Evolutionary conservation across 2,797 vertebrate species (phyloP).

Genomic region (Enteromius radiatus): DNA sequence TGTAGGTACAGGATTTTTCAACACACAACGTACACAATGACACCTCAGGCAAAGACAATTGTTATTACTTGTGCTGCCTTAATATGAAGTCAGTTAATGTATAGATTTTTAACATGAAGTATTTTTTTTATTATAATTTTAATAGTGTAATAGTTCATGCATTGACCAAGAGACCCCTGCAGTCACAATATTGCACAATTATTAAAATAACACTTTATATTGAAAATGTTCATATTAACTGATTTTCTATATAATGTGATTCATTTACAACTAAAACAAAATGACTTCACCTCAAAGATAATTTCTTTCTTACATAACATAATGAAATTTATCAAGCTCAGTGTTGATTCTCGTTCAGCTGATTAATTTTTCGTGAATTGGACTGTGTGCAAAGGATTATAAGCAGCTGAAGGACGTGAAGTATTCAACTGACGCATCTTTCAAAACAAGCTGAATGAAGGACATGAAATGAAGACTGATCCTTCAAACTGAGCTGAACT

Average conservation of each 20-base stretch:
- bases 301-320: background rate
- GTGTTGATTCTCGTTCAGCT: background rate
- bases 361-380: background rate
- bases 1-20: no score
- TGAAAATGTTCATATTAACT: background rate
- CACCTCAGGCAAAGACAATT: background rate
- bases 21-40: no score
- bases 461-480: background rate
- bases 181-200: background rate
- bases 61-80: background rate
- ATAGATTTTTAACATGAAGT: background rate
- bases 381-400: background rate
- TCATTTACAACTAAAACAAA: no score
- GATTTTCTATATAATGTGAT: background rate
- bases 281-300: background rate
- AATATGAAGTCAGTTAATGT: background rate
- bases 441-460: background rate
- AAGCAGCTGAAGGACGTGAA: background rate
- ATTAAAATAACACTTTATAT: background rate
- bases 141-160: background rate
- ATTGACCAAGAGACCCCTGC: background rate
- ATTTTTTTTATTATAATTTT: background rate
- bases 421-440: background rate
- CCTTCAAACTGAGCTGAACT: background rate
- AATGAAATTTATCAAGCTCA: background rate